phyloP scores from a whole-genome alignment of 2,797 vertebrate species.

The Botia almorhae region DNA sequence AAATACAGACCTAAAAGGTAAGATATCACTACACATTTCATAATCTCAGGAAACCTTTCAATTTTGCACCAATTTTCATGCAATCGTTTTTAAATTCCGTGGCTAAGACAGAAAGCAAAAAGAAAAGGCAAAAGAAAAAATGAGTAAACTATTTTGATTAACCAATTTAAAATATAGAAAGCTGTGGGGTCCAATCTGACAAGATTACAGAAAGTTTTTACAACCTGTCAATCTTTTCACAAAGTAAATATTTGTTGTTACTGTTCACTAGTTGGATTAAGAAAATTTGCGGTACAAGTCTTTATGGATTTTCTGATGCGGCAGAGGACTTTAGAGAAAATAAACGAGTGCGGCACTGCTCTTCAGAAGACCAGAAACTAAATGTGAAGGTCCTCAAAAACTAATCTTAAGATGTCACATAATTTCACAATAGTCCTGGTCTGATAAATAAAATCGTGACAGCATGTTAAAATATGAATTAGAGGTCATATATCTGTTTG shows the following conservation, averaged over 20 bases:
- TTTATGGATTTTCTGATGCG: neutral
- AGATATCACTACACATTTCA: neutral
- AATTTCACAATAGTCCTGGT: slow-evolving; percentile 2
- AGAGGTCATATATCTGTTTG: neutral
- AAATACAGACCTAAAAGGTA: neutral
- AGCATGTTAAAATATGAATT: slow-evolving; percentile 24
- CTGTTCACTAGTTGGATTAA: slow-evolving; percentile 9
- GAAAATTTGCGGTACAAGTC: neutral
- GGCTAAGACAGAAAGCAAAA: neutral
- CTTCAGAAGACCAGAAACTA: neutral
- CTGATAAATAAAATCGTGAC: slow-evolving; percentile 8
- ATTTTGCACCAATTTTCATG: neutral
- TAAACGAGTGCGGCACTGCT: neutral
- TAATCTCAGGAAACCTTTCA: neutral
- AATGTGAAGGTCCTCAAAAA: neutral
- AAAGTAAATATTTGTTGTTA: neutral
- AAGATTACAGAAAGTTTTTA: neutral
- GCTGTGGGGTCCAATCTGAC: neutral
- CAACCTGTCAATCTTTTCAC: neutral
- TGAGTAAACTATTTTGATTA: neutral
- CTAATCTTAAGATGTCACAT: neutral
- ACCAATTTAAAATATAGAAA: neutral
- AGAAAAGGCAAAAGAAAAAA: neutral
- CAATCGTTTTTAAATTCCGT: neutral
- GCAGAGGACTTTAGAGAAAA: neutral